Conservation (phyloP, 2,113 vertebrate species). For the Myocastor coypus region DNA sequence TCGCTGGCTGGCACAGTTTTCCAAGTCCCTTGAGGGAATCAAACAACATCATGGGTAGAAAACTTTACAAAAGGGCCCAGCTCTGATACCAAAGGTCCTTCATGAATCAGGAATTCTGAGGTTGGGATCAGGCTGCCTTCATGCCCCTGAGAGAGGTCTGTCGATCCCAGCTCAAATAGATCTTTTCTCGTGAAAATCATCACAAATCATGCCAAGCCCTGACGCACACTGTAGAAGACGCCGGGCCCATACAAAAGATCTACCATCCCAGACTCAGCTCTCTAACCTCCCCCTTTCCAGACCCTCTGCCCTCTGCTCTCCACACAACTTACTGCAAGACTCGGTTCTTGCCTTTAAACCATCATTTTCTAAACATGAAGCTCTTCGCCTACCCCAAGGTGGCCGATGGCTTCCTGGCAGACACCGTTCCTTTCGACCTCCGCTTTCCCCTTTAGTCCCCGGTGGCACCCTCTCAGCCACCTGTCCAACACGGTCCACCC, state of each 20-base stretch:
- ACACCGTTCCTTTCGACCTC: neutral
- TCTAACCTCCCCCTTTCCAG: neutral
- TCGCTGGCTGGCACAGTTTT: neutral
- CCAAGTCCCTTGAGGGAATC: neutral
- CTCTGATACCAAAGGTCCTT: neutral
- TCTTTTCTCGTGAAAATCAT: neutral
- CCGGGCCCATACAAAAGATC: rapidly evolving
- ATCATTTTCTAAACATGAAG: neutral
- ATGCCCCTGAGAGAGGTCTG: neutral
- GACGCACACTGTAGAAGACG: neutral
- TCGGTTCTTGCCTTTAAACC: neutral
- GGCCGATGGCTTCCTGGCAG: neutral
- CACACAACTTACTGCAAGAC: neutral
- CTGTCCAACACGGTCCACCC: neutral
- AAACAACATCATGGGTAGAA: neutral
- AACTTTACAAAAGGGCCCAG: neutral
- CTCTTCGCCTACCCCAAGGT: neutral
- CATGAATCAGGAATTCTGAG: neutral
- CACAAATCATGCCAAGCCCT: rapidly evolving
- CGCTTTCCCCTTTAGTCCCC: slow-evolving; percentile 2
- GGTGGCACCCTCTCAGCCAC: neutral
- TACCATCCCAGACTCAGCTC: neutral
- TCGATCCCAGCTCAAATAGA: neutral
- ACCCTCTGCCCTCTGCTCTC: neutral
- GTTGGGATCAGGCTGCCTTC: neutral